Evolutionary conservation across 1,140 invertebrate genomes (phyloP).

Genomic region (Pentalonia nigronervosa): DNA sequence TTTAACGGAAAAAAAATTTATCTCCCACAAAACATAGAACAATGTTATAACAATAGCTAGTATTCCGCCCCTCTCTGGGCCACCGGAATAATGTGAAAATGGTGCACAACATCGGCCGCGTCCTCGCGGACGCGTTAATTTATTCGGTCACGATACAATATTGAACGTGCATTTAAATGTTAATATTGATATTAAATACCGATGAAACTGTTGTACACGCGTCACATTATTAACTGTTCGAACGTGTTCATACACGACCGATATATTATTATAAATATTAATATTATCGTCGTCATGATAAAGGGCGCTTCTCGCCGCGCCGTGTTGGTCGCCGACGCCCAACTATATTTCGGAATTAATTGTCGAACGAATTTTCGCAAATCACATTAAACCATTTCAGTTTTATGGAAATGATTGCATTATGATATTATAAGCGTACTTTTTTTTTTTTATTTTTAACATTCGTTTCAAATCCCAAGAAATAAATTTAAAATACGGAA

Average conservation of each 20-base stretch:
- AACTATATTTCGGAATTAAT: background rate
- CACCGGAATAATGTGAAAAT: background rate
- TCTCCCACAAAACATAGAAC: background rate
- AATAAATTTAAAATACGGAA: background rate
- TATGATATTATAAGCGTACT: background rate
- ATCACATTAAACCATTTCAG: background rate
- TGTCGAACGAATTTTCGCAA: background rate
- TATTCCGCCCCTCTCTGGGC: background rate
- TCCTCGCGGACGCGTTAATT: background rate
- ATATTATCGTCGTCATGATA: background rate
- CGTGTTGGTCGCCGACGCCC: background rate
- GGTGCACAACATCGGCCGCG: background rate
- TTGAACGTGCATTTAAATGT: background rate
- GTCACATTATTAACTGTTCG: background rate
- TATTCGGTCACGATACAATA: background rate
- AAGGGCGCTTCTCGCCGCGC: background rate
- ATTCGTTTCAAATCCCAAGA: background rate
- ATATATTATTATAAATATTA: background rate
- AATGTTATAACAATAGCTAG: background rate
- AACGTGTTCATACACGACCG: background rate
- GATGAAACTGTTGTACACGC: background rate
- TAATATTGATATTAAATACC: slow-evolving; percentile 13
- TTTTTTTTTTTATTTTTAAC: background rate
- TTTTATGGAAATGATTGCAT: background rate
- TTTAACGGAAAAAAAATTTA: background rate